Conservation (phyloP, 2,113 vertebrate species). For the Mola mola region DNA sequence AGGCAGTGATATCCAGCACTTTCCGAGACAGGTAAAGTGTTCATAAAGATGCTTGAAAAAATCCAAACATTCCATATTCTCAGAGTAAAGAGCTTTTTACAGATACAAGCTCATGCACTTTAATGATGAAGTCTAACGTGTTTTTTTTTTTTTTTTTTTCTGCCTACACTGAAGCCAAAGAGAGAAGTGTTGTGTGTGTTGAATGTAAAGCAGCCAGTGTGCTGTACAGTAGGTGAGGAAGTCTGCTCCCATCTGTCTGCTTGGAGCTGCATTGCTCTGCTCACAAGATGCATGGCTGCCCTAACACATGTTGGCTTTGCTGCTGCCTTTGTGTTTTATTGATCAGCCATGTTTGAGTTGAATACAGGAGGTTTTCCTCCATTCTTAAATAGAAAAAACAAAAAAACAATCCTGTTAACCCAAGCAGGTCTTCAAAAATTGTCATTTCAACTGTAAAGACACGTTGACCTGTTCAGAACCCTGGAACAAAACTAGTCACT, state of each 20-base stretch:
- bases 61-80: too few species aligned
- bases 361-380: too few species aligned
- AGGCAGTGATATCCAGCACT: slow-evolving; percentile 71
- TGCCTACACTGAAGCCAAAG: slow-evolving; percentile 77
- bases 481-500: too few species aligned
- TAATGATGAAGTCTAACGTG: neutral
- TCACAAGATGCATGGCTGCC: slow-evolving; percentile 23
- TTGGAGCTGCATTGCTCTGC: neutral
- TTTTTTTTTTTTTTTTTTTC: neutral
- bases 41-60: neutral
- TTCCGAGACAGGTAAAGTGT: slow-evolving; percentile 76
- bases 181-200: slow-evolving; percentile 87
- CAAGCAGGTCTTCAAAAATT: too few species aligned
- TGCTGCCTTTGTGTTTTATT: too few species aligned
- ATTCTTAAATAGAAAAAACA: too few species aligned
- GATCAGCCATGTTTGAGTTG: too few species aligned
- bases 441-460: too few species aligned
- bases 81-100: too few species aligned
- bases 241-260: too few species aligned
- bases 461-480: too few species aligned
- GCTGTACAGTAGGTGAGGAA: slow-evolving; percentile 78
- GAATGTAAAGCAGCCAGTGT: slow-evolving; percentile 43
- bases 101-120: neutral
- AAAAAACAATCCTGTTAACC: too few species aligned
- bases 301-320: neutral